phyloP scores from a whole-genome alignment of 2,797 vertebrate species.

The Hypotaenidia okinawae region DNA sequence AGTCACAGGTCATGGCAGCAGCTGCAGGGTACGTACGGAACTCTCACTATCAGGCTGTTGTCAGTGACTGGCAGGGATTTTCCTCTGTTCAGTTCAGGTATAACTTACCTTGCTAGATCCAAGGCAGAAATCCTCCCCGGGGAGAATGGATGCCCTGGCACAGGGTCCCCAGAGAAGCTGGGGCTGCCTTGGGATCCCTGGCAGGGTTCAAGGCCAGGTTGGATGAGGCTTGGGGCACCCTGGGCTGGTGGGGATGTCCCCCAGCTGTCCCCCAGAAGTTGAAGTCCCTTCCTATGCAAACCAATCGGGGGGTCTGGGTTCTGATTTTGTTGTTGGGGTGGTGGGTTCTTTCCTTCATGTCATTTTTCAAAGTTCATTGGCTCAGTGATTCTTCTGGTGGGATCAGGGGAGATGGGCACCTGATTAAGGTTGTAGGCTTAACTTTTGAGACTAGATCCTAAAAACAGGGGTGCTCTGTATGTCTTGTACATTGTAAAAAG shows the following conservation, averaged over 20 bases:
- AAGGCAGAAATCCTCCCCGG: no score
- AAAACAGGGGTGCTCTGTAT: not conserved
- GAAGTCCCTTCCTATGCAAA: no score
- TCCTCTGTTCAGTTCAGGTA: fast-evolving
- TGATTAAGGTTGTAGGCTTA: not conserved
- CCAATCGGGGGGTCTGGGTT: not conserved
- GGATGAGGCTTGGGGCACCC: no score
- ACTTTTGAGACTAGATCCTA: not conserved
- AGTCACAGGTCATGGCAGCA: not conserved
- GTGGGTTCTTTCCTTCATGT: not conserved
- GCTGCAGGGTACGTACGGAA: no score
- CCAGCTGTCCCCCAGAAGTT: no score
- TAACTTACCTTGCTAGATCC: not conserved
- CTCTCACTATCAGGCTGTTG: not conserved
- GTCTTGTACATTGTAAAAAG: fast-evolving
- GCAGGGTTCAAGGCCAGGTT: no score
- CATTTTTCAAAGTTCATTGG: not conserved
- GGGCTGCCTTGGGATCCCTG: no score
- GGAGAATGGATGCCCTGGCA: no score
- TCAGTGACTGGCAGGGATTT: not conserved
- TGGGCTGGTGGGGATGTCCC: no score
- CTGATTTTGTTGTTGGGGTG: no score
- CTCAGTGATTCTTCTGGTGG: not conserved
- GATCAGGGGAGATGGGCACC: not conserved
- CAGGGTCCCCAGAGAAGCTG: no score